These are phyloP conservation scores for Osmerus mordax DNA, from an alignment of 2,113 vertebrate genomes.

Conservation along the genomic window DNA sequence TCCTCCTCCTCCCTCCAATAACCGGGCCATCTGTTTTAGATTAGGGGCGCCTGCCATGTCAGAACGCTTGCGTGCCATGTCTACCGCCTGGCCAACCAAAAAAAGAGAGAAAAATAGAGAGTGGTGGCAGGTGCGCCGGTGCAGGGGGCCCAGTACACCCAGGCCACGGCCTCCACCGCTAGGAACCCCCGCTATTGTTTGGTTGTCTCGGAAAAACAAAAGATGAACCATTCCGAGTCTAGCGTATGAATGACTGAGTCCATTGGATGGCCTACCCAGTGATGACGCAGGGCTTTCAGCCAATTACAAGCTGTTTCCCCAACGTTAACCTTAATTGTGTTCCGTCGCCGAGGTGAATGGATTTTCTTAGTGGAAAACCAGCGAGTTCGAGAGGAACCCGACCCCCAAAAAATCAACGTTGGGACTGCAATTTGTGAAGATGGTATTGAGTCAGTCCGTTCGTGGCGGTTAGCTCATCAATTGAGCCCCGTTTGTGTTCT, in stretches of 20 bases:
- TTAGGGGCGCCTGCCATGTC: constrained; percentile 33
- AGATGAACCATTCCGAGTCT: background rate
- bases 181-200: background rate
- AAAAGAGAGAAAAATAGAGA: background rate
- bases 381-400: background rate
- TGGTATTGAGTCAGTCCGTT: constrained; percentile 14
- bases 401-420: background rate
- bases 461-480: constrained; percentile 21
- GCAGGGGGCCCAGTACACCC: background rate
- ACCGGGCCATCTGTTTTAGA: constrained; percentile 73
- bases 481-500: constrained; percentile 9
- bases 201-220: background rate
- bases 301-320: background rate
- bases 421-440: constrained; percentile 8
- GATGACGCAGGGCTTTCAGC: too few relatives aligned
- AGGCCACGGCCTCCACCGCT: too few relatives aligned
- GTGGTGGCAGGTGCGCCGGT: constrained; percentile 13
- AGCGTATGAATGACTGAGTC: too few relatives aligned
- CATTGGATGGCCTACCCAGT: too few relatives aligned
- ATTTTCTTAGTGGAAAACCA: background rate
- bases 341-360: background rate
- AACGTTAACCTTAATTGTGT: background rate
- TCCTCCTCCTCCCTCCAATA: constrained; percentile 48
- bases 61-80: constrained; percentile 20
- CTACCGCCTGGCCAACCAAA: constrained; percentile 38